These are phyloP conservation scores for Lottia scabra DNA, from an alignment of 2,888 invertebrate genomes.

Conservation along the genomic window DNA sequence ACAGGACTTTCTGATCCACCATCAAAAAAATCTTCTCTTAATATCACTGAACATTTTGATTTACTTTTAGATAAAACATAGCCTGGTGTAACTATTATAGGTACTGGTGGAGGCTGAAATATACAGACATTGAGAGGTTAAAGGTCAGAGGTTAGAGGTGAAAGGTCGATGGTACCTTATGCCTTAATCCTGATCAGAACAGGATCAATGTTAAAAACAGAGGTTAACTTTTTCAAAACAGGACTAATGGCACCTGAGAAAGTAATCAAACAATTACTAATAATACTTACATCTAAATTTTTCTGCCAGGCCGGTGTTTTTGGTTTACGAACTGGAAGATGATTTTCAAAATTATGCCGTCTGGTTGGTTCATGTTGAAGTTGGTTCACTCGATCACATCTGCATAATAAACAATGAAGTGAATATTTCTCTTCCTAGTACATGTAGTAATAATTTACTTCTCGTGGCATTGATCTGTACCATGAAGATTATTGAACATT, in stretches of 20 bases:
- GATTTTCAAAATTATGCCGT: slow-evolving; percentile 54
- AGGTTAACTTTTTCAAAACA: too few relatives aligned
- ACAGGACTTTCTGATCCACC: slow-evolving; percentile 33
- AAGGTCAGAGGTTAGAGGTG: too few relatives aligned
- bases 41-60: slow-evolving; percentile 55
- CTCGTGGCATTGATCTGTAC: too few relatives aligned
- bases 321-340: slow-evolving; percentile 51
- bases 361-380: slow-evolving; percentile 59
- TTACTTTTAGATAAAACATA: slow-evolving; percentile 63
- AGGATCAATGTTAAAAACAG: too few relatives aligned
- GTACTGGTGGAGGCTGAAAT: slow-evolving; percentile 43
- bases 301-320: slow-evolving; percentile 62
- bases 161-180: too few relatives aligned
- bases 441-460: too few relatives aligned
- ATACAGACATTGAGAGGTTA: too few relatives aligned
- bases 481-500: too few relatives aligned
- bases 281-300: slow-evolving; percentile 52
- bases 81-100: slow-evolving; percentile 57
- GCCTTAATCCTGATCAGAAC: too few relatives aligned
- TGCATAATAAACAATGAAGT: slow-evolving; percentile 28
- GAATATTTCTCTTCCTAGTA: too few relatives aligned
- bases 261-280: too few relatives aligned
- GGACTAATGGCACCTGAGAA: too few relatives aligned
- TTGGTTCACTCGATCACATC: slow-evolving; percentile 59
- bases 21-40: slow-evolving; percentile 64